These are phyloP conservation scores for Neelides sp. DNA, from an alignment of 1,140 invertebrate species.

Conservation along the genomic window DNA sequence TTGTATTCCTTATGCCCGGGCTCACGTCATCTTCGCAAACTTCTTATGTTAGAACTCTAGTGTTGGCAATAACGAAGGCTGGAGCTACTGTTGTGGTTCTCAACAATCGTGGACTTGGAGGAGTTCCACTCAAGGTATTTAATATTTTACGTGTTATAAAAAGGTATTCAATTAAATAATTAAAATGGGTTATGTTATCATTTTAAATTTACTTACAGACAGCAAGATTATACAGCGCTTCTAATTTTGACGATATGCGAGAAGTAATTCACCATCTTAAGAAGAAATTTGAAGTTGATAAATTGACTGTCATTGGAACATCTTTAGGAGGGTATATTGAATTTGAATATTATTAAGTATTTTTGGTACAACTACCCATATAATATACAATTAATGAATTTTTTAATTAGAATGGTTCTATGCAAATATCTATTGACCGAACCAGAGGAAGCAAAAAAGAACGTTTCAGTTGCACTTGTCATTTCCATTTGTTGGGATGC, in stretches of 20 bases:
- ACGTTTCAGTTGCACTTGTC: slow-evolving; percentile 16
- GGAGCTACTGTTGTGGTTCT: slow-evolving; percentile 62
- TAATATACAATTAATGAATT: background rate
- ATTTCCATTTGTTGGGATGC: slow-evolving; percentile 24
- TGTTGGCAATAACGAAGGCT: slow-evolving; percentile 48
- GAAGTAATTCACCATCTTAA: slow-evolving; percentile 59
- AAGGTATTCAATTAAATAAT: no score
- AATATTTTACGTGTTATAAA: no score
- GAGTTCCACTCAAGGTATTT: slow-evolving; percentile 32
- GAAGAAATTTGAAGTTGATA: slow-evolving; percentile 45
- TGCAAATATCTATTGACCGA: slow-evolving; percentile 14
- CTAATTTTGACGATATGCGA: slow-evolving; percentile 62
- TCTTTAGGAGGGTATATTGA: slow-evolving; percentile 57
- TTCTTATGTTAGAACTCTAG: slow-evolving; percentile 68
- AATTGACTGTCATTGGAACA: slow-evolving; percentile 61
- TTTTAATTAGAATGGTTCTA: slow-evolving; percentile 17
- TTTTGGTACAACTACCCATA: background rate
- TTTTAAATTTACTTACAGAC: no score
- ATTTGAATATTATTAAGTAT: background rate
- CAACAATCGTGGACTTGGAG: slow-evolving; percentile 65
- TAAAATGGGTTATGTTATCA: no score
- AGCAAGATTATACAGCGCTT: slow-evolving; percentile 65
- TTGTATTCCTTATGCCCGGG: slow-evolving; percentile 68
- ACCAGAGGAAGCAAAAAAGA: slow-evolving; percentile 15
- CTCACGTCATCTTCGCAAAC: slow-evolving; percentile 60